These are phyloP conservation scores for Micromys minutus DNA, from an alignment of 2,113 vertebrate species.

Conservation along the genomic window DNA sequence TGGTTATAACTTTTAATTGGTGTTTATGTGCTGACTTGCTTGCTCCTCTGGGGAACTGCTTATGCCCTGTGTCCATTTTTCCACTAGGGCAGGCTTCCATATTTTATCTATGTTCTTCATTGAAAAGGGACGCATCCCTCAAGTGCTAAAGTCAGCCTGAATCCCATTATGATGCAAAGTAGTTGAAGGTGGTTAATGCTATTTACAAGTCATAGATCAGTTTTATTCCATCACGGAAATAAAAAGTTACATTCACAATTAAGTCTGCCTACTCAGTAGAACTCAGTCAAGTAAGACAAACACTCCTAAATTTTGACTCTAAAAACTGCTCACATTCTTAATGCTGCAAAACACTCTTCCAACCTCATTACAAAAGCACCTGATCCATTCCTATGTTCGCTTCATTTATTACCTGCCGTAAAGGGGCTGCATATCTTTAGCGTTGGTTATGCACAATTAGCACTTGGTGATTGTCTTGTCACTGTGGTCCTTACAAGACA, in stretches of 20 bases:
- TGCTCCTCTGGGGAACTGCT: slow-evolving; percentile 21
- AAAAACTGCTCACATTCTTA: slow-evolving; percentile 79
- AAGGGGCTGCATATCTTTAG: slow-evolving; percentile 87
- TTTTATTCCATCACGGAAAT: slow-evolving; percentile 85
- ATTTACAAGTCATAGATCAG: slow-evolving; percentile 85
- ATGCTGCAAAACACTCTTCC: slow-evolving; percentile 76
- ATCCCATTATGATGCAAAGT: slow-evolving; percentile 86
- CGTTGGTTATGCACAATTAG: slow-evolving; percentile 95
- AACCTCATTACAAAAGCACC: slow-evolving; percentile 85
- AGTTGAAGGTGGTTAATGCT: slow-evolving; percentile 86
- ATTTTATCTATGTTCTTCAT: slow-evolving; percentile 60
- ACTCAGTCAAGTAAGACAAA: slow-evolving; percentile 78
- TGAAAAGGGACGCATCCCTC: slow-evolving; percentile 88
- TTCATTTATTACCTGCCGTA: slow-evolving; percentile 87
- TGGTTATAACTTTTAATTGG: slow-evolving; percentile 53
- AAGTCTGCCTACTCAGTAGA: slow-evolving; percentile 69
- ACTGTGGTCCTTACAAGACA: slow-evolving; percentile 90
- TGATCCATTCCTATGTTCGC: slow-evolving; percentile 86
- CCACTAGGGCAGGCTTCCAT: not conserved
- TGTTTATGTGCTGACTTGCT: slow-evolving; percentile 49
- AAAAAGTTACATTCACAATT: slow-evolving; percentile 77
- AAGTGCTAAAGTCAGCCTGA: slow-evolving; percentile 85
- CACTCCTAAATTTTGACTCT: slow-evolving; percentile 79
- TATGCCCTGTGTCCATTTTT: slow-evolving; percentile 40
- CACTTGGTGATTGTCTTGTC: slow-evolving; percentile 94